Evolutionary conservation across 2,888 invertebrate species (phyloP), one percentile per base, ranked within the genome.

Genomic region (Eudiplozoon nipponicum): DNA sequence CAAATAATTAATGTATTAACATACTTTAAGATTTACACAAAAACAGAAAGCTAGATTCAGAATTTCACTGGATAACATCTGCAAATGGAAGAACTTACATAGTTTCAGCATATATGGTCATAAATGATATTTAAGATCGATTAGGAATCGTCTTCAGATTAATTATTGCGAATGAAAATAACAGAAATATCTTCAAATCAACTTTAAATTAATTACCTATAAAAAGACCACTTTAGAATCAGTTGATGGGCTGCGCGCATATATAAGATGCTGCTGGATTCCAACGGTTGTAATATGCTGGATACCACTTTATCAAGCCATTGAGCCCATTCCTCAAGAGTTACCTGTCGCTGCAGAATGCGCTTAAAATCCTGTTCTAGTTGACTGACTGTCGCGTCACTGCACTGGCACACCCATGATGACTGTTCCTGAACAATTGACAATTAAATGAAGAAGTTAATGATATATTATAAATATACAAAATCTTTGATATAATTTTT

Each of bases 191-290:
- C 15, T 7, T 7, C 9, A 11, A 11, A 7, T 36, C 9, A n/a
- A 34, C 18, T n/a, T n/a, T n/a, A n/a, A n/a, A n/a, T n/a, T 18
- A 13, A 15, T 34, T 56, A 71, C 71, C 72, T 77, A 63, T 86
- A 90, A 65, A 86, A 90, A 48, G 80, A 84, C 90, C 90, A 94
- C 62, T 86, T 84, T 45, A 90, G 69, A 50, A 94, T 66, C 63
- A 94, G 80, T 54, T 84, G 76, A 35, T 77, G 44, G 20, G 58
- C 59, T 41, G 55, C 54, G 47, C 54, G 20, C 4, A 28, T 15
- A 23, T 36, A 44, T 3, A n/a, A 13, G 17, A 44, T 15, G 13
- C 38, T 18, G 11, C 15, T 56, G 28, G 71, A 73, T 54, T 73
- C 74, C 60, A 78, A 76, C 43, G 76, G 74, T 50, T 75, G 72